These are phyloP conservation scores for Tridacna gigas DNA, from an alignment of 2,888 invertebrate genomes.

Conservation along the genomic window DNA sequence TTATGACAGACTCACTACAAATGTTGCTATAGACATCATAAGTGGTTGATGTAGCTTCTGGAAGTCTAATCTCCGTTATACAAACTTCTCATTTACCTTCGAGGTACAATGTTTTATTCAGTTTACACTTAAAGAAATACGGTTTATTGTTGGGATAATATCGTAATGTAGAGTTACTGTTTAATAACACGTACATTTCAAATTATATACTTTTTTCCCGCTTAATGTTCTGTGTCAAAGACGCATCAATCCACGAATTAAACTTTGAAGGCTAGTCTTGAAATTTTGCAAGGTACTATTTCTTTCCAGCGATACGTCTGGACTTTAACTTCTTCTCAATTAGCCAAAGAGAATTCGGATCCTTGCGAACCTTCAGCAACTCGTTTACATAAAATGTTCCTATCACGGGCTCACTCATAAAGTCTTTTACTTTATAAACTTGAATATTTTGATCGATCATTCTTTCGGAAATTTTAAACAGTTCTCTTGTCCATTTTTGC, in stretches of 20 bases:
- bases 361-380: neutral
- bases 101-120: neutral
- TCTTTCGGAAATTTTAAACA: slow-evolving; percentile 40
- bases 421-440: slow-evolving; percentile 21
- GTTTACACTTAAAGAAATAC: slow-evolving; percentile 19
- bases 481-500: slow-evolving; percentile 55
- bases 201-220: too few species aligned
- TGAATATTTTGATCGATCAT: slow-evolving; percentile 17
- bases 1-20: too few species aligned
- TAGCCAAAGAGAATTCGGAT: neutral
- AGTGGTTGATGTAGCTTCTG: neutral
- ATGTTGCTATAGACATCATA: too few species aligned
- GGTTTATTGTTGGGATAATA: slow-evolving; percentile 26
- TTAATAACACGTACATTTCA: slow-evolving; percentile 14
- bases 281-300: neutral
- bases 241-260: neutral
- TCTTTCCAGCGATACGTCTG: neutral
- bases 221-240: neutral
- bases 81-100: slow-evolving; percentile 22
- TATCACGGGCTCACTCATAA: neutral
- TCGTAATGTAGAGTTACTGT: neutral
- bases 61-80: slow-evolving; percentile 12
- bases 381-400: slow-evolving; percentile 30
- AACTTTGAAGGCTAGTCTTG: neutral
- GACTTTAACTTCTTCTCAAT: neutral